A percentile compares a stretch with the other conserved stretches of the same genome.
Evolutionary conservation across 2,113 vertebrate genomes (phyloP).

Genomic region (Holacanthus passer): DNA sequence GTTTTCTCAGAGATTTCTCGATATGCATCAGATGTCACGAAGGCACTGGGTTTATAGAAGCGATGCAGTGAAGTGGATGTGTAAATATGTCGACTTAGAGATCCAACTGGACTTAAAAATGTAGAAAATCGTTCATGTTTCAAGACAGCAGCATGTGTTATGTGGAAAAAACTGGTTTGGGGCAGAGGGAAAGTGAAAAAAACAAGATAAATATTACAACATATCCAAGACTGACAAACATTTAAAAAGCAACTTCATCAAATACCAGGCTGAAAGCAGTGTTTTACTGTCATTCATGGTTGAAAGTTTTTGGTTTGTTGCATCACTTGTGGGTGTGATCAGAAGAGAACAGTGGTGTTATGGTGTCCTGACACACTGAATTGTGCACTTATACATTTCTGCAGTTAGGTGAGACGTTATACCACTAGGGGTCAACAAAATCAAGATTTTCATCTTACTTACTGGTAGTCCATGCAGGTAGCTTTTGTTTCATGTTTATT

Average conservation of each 20-base stretch:
- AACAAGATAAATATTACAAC: too few species aligned
- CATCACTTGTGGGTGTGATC: neutral
- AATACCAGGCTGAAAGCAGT: neutral
- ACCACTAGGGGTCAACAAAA: too few species aligned
- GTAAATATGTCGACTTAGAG: neutral
- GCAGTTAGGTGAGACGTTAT: neutral
- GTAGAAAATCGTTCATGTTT: neutral
- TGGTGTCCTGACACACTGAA: neutral
- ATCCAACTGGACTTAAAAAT: neutral
- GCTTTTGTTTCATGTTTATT: too few species aligned
- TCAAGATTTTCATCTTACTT: too few species aligned
- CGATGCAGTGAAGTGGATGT: neutral
- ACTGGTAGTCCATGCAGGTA: too few species aligned
- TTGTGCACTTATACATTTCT: neutral
- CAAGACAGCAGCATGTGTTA: too few species aligned
- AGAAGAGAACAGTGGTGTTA: neutral
- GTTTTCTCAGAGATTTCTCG: slow-evolving; percentile 49
- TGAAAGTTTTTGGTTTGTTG: neutral
- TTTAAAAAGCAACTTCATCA: neutral
- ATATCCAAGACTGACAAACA: neutral
- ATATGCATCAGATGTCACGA: slow-evolving; percentile 22
- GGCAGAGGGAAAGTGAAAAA: neutral
- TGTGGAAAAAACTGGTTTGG: neutral
- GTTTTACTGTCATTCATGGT: neutral
- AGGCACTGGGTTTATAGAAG: neutral